Percentiles rank a stretch among this genome's conserved stretches.
phyloP scores from a whole-genome alignment of 2,113 vertebrate species.

The Pygoscelis adeliae region DNA sequence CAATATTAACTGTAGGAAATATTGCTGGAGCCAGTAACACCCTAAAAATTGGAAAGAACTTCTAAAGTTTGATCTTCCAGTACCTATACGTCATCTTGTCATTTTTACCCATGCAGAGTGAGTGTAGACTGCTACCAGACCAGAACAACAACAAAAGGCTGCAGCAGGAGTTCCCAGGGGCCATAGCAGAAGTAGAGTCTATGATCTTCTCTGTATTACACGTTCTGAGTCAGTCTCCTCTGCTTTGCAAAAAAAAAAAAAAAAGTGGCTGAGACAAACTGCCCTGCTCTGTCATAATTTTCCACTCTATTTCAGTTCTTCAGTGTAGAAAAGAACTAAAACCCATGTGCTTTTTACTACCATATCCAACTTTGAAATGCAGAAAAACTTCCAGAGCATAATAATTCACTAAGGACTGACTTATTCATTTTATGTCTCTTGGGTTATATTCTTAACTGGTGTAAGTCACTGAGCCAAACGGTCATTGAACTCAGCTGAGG shows the following conservation, averaged over 20 bases:
- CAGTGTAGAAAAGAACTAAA: not conserved
- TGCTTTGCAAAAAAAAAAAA: not conserved
- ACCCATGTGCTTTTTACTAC: not conserved
- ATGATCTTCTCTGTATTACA: not conserved
- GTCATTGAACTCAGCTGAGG: not conserved
- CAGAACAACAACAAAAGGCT: conserved; percentile 3
- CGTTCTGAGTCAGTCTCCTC: not conserved
- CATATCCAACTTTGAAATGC: not conserved
- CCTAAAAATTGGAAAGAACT: not conserved
- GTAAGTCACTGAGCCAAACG: not conserved
- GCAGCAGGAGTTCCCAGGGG: not conserved
- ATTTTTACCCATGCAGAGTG: not conserved
- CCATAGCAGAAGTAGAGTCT: not conserved
- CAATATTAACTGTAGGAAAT: not conserved
- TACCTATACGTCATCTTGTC: not conserved
- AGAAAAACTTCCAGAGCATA: not conserved
- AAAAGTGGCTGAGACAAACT: not conserved
- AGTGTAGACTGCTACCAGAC: not conserved
- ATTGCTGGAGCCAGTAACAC: not conserved
- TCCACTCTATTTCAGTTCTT: not conserved
- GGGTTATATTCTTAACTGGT: not conserved
- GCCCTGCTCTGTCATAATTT: not conserved
- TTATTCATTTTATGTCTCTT: not conserved
- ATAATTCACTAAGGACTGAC: not conserved
- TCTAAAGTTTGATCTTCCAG: not conserved